A percentile compares a stretch with the other conserved stretches of the same genome.
phyloP scores from a whole-genome alignment of 1,140 invertebrate genomes.

The Heliconius melpomene region DNA sequence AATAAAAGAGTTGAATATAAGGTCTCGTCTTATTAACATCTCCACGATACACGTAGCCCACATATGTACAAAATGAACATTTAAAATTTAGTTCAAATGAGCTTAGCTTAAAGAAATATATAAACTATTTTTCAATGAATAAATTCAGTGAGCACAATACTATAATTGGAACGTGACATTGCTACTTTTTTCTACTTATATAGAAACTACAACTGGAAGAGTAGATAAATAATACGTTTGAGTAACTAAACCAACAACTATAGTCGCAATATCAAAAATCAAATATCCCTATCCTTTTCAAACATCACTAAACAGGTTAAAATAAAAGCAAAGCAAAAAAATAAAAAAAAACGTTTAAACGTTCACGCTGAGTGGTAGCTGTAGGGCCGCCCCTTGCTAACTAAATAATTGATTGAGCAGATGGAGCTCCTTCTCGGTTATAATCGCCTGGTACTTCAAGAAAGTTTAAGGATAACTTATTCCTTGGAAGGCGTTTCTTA shows the following conservation, averaged over 20 bases:
- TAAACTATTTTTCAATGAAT: background rate
- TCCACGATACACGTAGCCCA: too few relatives aligned
- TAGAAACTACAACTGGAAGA: background rate
- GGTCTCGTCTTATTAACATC: too few relatives aligned
- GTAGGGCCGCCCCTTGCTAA: constrained; percentile 32
- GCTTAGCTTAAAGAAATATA: background rate
- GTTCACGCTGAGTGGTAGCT: constrained; percentile 34
- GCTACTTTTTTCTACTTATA: too few relatives aligned
- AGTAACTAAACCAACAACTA: background rate
- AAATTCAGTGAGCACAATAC: too few relatives aligned
- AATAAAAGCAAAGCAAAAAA: background rate
- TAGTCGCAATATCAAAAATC: background rate
- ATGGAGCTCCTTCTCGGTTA: constrained; percentile 45
- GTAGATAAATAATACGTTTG: too few relatives aligned
- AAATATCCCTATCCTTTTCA: constrained; percentile 1
- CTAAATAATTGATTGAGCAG: constrained; percentile 44
- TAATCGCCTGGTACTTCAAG: constrained; percentile 53
- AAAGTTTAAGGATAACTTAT: constrained; percentile 47
- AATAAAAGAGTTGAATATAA: too few relatives aligned
- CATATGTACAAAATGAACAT: too few relatives aligned
- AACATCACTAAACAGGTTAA: background rate
- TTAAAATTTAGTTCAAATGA: too few relatives aligned
- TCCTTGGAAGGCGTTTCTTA: constrained; percentile 13
- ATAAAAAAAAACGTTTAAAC: constrained; percentile 5
- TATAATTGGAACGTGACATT: too few relatives aligned